These are phyloP conservation scores for Peucedramus taeniatus DNA, from an alignment of 2,113 vertebrate species.

Conservation along the genomic window DNA sequence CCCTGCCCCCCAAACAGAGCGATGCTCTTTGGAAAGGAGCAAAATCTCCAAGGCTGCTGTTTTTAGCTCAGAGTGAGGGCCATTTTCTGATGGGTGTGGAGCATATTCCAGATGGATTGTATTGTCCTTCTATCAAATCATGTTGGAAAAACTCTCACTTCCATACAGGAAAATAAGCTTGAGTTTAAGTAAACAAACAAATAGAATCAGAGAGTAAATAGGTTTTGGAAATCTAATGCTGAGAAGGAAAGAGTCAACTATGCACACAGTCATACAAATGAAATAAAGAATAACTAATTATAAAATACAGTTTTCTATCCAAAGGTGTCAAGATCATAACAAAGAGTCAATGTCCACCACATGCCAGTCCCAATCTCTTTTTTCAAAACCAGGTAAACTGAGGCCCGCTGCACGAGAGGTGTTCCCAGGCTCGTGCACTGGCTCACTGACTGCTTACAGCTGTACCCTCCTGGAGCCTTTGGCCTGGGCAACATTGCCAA, in stretches of 20 bases:
- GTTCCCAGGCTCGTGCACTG: not conserved
- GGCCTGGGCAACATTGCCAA: not conserved
- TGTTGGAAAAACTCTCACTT: not conserved
- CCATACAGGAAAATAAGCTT: not conserved
- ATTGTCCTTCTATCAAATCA: constrained; percentile 19
- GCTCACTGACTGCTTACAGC: not conserved
- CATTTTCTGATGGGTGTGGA: constrained; percentile 22
- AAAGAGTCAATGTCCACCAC: not conserved
- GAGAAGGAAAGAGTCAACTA: not conserved
- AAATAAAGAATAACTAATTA: not conserved
- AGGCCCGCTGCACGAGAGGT: not conserved
- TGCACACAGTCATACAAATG: not conserved
- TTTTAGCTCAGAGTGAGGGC: not conserved
- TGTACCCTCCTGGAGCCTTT: not conserved
- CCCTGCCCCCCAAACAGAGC: not conserved
- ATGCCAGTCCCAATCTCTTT: rapidly evolving
- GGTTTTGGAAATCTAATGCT: not conserved
- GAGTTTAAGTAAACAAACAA: not conserved
- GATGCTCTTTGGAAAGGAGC: not conserved
- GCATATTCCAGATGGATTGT: not conserved
- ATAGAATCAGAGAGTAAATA: not conserved
- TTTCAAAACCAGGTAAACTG: not conserved
- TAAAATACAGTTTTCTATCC: not conserved
- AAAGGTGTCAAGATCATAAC: not conserved
- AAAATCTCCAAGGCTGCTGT: not conserved